Evolutionary conservation across 30 jellyfish, hydroid and myxozoan species (phyloP), one percentile per base, ranked within the genome.

Genomic region (Chrysaora quinquecirrha): DNA sequence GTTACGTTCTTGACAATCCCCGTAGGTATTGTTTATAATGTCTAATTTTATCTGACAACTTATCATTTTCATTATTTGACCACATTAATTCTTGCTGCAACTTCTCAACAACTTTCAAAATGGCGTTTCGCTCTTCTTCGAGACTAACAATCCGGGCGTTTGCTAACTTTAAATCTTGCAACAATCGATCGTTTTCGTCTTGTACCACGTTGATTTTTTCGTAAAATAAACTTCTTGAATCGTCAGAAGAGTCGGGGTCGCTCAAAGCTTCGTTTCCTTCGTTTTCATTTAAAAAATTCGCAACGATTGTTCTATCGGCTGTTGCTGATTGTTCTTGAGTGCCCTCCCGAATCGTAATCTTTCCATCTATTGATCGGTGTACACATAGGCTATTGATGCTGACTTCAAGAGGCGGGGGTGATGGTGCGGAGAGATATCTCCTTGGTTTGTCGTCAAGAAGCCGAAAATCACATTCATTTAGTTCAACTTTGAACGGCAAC

Each of bases 31-130:
- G 35, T 52, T 54, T 73, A 49, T 84, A 84, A 21, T 47, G 29
- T 14, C 86, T 64, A 10, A 91, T 77, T 49, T 89, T 68, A 14
- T 74, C 80, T 60, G 78, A 82, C 2, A 94, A 71, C 73, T 73
- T 64, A 12, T 94, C 99, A 49, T 94, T 94, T 47, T 94, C 97
- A 27, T 86, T 81, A 77, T 94, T 94, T 7, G 99, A 94, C 90
- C 88, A 87, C 97, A 94, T 94, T 79, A 94, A 48, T 47, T 94
- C 99, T 66, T 81, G 99, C 54, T 94, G 97, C 65, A 94, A 66
- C 58, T 94, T 94, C 34, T 94, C 99, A 18, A 94, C 89, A 16
- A 94, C 99, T 76, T 94, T 94, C 29, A 94, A 61, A 24, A 94
- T 84, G 34, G 97, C 78, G 43, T 94, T 96, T 22, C 99, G 76